Conservation (phyloP, 2,888 invertebrate genomes). For the Periphyllus acericola region DNA sequence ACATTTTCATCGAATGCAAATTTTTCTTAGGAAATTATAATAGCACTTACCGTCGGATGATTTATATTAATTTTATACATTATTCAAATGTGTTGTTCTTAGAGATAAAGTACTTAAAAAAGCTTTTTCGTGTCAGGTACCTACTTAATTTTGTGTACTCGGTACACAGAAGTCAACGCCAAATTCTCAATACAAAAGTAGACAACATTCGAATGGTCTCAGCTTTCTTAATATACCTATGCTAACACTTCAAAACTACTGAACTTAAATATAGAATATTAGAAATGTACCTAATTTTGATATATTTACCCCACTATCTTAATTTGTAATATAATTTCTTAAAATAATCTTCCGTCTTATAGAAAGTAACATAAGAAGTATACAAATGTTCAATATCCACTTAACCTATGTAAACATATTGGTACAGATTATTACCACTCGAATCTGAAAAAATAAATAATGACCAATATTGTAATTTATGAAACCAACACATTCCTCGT, state of each 20-base stretch:
- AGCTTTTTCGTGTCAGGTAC: conserved; percentile 2
- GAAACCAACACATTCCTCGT: too few relatives aligned
- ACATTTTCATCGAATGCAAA: not conserved
- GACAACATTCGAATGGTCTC: not conserved
- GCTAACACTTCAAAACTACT: not conserved
- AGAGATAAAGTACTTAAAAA: not conserved
- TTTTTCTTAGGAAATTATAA: not conserved
- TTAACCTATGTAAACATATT: too few relatives aligned
- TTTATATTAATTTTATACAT: not conserved
- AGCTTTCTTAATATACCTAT: not conserved
- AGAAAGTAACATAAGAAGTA: too few relatives aligned
- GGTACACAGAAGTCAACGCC: not conserved
- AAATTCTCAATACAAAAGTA: not conserved
- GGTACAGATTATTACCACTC: too few relatives aligned
- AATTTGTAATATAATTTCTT: too few relatives aligned
- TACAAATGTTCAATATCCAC: too few relatives aligned
- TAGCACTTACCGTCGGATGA: not conserved
- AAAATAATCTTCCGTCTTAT: too few relatives aligned
- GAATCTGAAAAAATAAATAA: too few relatives aligned
- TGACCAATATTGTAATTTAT: too few relatives aligned
- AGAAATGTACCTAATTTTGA: not conserved
- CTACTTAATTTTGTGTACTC: not conserved
- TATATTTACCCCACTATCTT: not conserved
- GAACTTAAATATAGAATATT: not conserved
- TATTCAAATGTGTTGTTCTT: not conserved